Conservation (phyloP, 2,113 vertebrate species). For the Phylloscopus trochiloides region DNA sequence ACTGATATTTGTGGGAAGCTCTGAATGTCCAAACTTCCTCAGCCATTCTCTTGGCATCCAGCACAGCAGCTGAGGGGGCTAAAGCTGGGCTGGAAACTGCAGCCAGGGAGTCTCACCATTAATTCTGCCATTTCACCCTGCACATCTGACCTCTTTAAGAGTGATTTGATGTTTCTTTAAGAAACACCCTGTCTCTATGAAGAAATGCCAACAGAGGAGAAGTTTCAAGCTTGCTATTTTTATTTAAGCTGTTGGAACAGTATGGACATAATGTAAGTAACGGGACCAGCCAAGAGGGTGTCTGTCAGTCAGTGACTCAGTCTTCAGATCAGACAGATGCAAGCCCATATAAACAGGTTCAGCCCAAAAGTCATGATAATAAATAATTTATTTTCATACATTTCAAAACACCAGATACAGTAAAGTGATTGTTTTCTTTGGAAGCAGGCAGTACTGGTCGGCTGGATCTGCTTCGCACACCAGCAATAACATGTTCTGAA, state of each 20-base stretch:
- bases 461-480: conserved; percentile 14
- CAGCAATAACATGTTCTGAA: conserved; percentile 34
- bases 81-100: not conserved
- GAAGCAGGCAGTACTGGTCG: not conserved
- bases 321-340: conserved; percentile 52
- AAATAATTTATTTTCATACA: conserved; percentile 50
- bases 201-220: conserved; percentile 51
- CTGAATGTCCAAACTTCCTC: not conserved
- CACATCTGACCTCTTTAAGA: conserved; percentile 38
- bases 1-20: not conserved
- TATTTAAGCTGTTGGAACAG: conserved; percentile 51
- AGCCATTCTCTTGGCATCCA: not conserved
- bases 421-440: conserved; percentile 44
- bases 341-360: conserved; percentile 51
- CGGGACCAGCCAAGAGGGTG: conserved; percentile 17
- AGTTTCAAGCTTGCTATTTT: conserved; percentile 44
- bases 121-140: conserved; percentile 10
- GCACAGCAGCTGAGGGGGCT: not conserved
- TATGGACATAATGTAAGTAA: conserved; percentile 42
- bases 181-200: conserved; percentile 44
- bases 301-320: conserved; percentile 56
- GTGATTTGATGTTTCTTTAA: conserved; percentile 55
- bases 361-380: conserved; percentile 56
- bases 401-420: conserved; percentile 48
- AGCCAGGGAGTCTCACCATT: not conserved